A percentile compares a stretch with the other conserved stretches of the same genome.
Evolutionary conservation across 2,113 vertebrate species (phyloP).

Genomic region (Dipodomys ordii): DNA sequence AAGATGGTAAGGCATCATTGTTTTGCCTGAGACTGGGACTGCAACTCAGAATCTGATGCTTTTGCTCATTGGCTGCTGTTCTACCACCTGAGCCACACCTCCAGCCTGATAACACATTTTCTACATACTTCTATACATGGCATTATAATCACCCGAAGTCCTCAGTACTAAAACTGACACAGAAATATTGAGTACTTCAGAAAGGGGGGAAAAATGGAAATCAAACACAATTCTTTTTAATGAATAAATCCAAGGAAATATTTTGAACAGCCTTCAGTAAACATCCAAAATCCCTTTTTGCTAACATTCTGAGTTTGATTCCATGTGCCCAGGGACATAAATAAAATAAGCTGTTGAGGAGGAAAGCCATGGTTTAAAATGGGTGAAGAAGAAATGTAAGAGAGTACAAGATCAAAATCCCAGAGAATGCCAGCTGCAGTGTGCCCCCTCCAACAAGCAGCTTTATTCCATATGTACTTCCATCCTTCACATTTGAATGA

Average conservation of each 20-base stretch:
- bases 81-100: too few species aligned
- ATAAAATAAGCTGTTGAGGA: not conserved
- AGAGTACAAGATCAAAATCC: not conserved
- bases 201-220: not conserved
- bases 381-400: not conserved
- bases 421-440: not conserved
- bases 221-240: not conserved
- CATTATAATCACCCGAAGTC: not conserved
- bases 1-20: not conserved
- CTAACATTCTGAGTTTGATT: constrained; percentile 12
- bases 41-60: too few species aligned
- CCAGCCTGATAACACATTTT: not conserved
- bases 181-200: constrained; percentile 20
- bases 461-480: not conserved
- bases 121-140: not conserved
- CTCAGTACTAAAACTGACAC: not conserved
- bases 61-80: too few species aligned
- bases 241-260: constrained; percentile 11
- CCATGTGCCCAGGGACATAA: not conserved
- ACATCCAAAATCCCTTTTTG: not conserved
- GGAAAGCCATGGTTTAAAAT: not conserved
- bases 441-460: too few species aligned
- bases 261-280: constrained; percentile 1
- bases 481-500: not conserved
- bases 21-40: too few species aligned